Evolutionary conservation across 92 coral and sea anemone genomes (phyloP), one percentile per base, ranked within the genome.

Genomic region (Bergia sp.): DNA sequence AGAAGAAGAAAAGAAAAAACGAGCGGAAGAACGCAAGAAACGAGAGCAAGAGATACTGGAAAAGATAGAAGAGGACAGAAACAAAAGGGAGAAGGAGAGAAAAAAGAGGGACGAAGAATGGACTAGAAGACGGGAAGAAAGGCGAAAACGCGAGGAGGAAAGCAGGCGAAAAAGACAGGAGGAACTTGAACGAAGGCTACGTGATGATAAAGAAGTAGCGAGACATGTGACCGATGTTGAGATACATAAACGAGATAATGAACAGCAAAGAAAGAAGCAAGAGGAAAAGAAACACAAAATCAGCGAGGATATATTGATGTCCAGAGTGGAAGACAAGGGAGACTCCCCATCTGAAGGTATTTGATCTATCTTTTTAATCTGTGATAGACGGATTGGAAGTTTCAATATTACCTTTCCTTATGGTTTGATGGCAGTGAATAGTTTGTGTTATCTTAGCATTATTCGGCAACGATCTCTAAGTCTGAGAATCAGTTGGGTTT

Each of bases 1-100:
- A 23, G 89, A 86, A 43, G 82, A 77, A 86, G 89, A 77, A 37
- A 74, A 39, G 42, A 77, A 53, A 64, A 23, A 82, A 86, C 81
- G 89, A 57, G 9, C 16, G 7, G 82, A 86, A 47, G 89, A 58
- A 74, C 81, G 89, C 36, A 86, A 47, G 45, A 77, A 73, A 36
- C 81, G 89, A 37, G 89, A 77, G 29, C 49, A 77, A 29, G 89
- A 86, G 44, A 77, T 75, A n/a, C 45, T 74, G 71, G 73, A 49
- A 75, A 37, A 81, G 42, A 81, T 81, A 57, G 85, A 81, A 61
- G 49, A 81, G 13, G 47, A 81, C 49, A 57, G 47, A 20, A 81
- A 81, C 38, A 58, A 18, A 57, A 61, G 85, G 37, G 47, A 81
- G 20, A 47, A 39, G 16, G 74, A 61, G 37, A 81, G 85, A 61